Base-by-base conservation (phyloP, 2,888 invertebrate species). In the Eristalis pertinax region DNA sequence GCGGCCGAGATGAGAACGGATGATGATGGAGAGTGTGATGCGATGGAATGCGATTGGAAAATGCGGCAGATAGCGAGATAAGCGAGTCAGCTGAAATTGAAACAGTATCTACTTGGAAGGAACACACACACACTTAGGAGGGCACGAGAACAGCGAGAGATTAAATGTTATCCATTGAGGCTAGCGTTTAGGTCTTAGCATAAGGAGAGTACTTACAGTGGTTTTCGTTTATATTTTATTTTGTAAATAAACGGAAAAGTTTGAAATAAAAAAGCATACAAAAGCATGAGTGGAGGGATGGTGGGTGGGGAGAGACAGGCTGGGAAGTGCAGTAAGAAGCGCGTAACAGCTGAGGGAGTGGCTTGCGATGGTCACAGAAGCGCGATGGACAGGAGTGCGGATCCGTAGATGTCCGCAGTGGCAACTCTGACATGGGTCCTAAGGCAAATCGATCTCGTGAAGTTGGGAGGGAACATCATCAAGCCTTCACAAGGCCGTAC, bases 151-250 rank as follows among this genome's bases (percentile, higher is more conserved):
- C 26, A 60, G 26, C 60, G 26, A 60, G 35, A 65, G 69, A 63
- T 79, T 35, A 64, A 72, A 76, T 41, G 13, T 50, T 22, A 29
- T 32, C 11, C 22, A 5, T 62, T 11, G 74, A 80, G 78, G 50
- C 43, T 60, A 60, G 60, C 56, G 15, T 5, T 56, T 15, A 60
- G 26, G 15, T 60, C 60, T 60, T 60, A 67, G 65, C 60, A 56
- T 38, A 62, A 74, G 26, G 29, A 38, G 50, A 70, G 62, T 84
- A 84, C 84, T 84, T 84, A 84, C 84, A 65, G 63, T 72, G 60
- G 41, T 35, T 74, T 65, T 60, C 38, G 50, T 50, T 50, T 4
- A 68, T 13, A 50, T 84, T 72, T 74, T 50, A 32, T 11, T 60
- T 58, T 32, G 32, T 32, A 1, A 32, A 32, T 63, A 19, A 69